Evolutionary conservation across 2,888 invertebrate genomes (phyloP).

Genomic region (Heliconius ismenius): DNA sequence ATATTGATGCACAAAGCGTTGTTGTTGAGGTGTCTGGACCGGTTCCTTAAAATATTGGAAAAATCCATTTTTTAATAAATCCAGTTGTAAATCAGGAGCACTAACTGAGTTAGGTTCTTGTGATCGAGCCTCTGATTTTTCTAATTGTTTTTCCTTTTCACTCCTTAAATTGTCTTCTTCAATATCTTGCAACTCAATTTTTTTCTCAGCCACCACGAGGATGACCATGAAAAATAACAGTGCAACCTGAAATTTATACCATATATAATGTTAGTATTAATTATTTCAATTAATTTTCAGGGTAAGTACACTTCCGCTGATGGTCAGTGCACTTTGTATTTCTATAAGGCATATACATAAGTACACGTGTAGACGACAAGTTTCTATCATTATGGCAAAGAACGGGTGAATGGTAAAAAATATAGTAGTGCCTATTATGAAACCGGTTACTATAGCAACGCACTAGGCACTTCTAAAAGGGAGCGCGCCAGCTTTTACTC

Average conservation of each 20-base stretch:
- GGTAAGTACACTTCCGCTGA: conserved; percentile 53
- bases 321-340: conserved; percentile 52
- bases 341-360: conserved; percentile 54
- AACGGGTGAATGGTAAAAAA: conserved; percentile 78
- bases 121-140: conserved; percentile 55
- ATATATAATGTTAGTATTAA: conserved; percentile 63
- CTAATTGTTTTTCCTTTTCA: conserved; percentile 73
- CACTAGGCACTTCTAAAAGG: conserved; percentile 58
- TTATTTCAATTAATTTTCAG: conserved; percentile 45
- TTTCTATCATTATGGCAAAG: conserved; percentile 48
- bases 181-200: conserved; percentile 87
- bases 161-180: conserved; percentile 86
- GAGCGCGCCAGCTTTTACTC: conserved; percentile 75
- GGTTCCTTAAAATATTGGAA: conserved; percentile 62
- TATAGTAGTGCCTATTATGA: conserved; percentile 67
- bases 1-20: conserved; percentile 71
- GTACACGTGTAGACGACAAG: conserved; percentile 51
- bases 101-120: conserved; percentile 49
- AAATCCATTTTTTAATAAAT: conserved; percentile 65
- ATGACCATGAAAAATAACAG: conserved; percentile 61
- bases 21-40: conserved; percentile 54
- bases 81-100: conserved; percentile 54
- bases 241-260: conserved; percentile 64
- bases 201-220: conserved; percentile 79
- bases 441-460: conserved; percentile 65